Base-by-base conservation (phyloP, 2,797 vertebrate species). In the Alcedo quadribrachys region DNA sequence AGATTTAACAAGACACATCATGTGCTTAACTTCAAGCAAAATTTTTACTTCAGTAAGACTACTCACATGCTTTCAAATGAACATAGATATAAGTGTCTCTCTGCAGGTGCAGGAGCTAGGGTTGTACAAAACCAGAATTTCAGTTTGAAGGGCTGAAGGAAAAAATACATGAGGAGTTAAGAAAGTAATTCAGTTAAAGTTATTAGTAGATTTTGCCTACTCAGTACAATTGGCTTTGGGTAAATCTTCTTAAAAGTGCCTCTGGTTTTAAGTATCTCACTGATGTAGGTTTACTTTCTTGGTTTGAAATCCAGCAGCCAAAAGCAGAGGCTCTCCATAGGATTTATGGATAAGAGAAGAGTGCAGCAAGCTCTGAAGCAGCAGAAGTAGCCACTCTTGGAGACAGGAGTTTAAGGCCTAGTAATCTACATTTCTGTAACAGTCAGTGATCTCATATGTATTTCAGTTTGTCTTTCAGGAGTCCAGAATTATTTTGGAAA, bases 171-270 rank as follows among this genome's bases (percentile, higher is more conserved):
- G 15, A 87, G 28, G 25, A 74, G 14, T 30, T 45, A 78, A 17
- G 15, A 6, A 76, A 80, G 37, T 32, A 2, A 9, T 54, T 68
- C 57, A 35, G 57, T 13, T 68, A 82, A 83, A 75, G 66, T 58
- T 57, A 45, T 22, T 54, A 69, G 76, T 48, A 66, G 69, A 71
- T 85, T 92, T 94, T 71, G 16, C 27, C 54, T 55, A 11, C 35
- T 85, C 50, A 35, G 18, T 30, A 46, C 58, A 87, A 92, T 51
- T 85, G 37, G 68, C 73, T 94, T 93, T 71, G 32, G 30, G 54
- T 53, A 90, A 89, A 87, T 82, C 87, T 87, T 61, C 86, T 93
- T 89, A 85, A 68, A 93, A 81, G 45, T 78, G n/a, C 11, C 73
- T 58, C 46, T 54, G 24, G 8, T 82, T 88, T 81, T 77, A 82